These are phyloP conservation scores for Hirtodrosophila histrioides DNA, from an alignment of 2,888 invertebrate genomes.

Conservation along the genomic window DNA sequence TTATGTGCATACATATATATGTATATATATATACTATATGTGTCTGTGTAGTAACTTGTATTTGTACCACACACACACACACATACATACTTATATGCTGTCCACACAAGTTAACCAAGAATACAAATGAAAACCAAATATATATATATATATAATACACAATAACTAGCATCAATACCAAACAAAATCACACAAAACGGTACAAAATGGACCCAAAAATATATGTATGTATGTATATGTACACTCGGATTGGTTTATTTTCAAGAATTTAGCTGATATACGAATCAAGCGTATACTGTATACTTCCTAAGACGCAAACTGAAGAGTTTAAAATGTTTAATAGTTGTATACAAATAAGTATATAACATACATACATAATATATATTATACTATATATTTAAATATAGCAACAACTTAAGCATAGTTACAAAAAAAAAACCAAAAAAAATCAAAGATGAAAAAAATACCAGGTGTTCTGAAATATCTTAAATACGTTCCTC, in stretches of 20 bases:
- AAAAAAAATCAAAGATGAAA: no score
- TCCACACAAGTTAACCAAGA: slow-evolving; percentile 64
- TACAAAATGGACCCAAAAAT: slow-evolving; percentile 30
- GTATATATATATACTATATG: not conserved
- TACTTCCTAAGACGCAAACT: slow-evolving; percentile 35
- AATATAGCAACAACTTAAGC: slow-evolving; percentile 8
- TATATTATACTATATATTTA: slow-evolving; percentile 1
- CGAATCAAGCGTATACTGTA: not conserved
- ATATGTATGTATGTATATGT: slow-evolving; percentile 3
- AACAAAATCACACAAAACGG: slow-evolving; percentile 20
- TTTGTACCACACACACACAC: slow-evolving; percentile 1
- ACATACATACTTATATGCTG: slow-evolving; percentile 35
- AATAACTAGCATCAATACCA: not conserved
- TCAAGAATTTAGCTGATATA: slow-evolving; percentile 28
- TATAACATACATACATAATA: slow-evolving; percentile 4
- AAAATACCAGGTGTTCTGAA: no score
- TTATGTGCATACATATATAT: slow-evolving; percentile 8
- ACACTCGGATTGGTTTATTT: slow-evolving; percentile 17
- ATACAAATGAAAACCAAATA: slow-evolving; percentile 2
- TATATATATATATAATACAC: not conserved
- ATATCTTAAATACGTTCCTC: slow-evolving; percentile 22
- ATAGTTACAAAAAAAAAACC: not conserved
- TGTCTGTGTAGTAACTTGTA: slow-evolving; percentile 9
- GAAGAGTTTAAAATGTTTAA: slow-evolving; percentile 24
- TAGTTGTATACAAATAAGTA: slow-evolving; percentile 1